Evolutionary conservation across 2,797 vertebrate genomes (phyloP).

Genomic region (Gymnodraco acuticeps): DNA sequence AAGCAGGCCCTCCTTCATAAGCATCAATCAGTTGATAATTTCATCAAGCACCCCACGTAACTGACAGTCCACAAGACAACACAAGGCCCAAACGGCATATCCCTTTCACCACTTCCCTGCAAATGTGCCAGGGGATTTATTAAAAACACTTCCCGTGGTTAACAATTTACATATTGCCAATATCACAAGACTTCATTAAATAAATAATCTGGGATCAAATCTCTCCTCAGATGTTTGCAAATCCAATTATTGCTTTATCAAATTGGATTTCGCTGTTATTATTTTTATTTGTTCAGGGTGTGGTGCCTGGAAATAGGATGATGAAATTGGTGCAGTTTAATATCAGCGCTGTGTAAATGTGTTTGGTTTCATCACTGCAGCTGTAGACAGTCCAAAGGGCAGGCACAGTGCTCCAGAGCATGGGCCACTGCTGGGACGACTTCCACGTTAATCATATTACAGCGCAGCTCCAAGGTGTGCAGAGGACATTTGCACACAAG

Average conservation of each 20-base stretch:
- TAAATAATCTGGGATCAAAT: constrained; percentile 82
- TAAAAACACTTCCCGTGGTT: constrained; percentile 74
- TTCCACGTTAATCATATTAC: constrained; percentile 82
- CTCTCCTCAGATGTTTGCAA: constrained; percentile 82
- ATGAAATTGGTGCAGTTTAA: constrained; percentile 81
- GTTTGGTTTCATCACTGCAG: constrained; percentile 79
- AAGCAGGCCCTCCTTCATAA: constrained; percentile 56
- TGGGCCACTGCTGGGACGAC: constrained; percentile 75
- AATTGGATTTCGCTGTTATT: constrained; percentile 82
- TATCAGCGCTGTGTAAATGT: constrained; percentile 81
- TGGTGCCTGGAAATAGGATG: constrained; percentile 67
- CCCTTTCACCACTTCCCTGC: constrained; percentile 60
- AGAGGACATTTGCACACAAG: constrained; percentile 81
- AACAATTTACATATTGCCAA: constrained; percentile 83
- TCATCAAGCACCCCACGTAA: constrained; percentile 71
- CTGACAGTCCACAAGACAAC: constrained; percentile 56
- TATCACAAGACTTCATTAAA: constrained; percentile 83
- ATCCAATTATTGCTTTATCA: constrained; percentile 85
- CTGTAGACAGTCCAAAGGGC: constrained; percentile 80
- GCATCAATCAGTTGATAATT: constrained; percentile 77
- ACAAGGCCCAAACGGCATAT: constrained; percentile 70
- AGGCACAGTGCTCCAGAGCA: constrained; percentile 69
- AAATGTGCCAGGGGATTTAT: constrained; percentile 73
- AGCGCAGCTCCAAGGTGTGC: constrained; percentile 76
- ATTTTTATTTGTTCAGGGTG: constrained; percentile 78